Conservation (phyloP, 2,113 vertebrate species). For the Apodemus sylvaticus region DNA sequence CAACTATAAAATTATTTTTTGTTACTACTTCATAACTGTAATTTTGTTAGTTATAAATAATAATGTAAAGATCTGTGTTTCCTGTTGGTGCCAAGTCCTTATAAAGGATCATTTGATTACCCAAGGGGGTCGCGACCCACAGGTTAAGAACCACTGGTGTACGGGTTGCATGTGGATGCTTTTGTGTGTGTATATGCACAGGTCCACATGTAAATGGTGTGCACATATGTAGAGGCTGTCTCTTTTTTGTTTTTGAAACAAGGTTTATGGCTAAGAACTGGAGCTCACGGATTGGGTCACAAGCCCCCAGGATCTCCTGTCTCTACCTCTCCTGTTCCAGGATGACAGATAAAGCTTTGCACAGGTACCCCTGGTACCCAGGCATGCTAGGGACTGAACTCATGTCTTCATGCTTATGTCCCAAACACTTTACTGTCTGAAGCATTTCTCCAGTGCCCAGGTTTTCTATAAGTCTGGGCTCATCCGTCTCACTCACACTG, state of each 20-base stretch:
- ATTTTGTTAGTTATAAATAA: not conserved
- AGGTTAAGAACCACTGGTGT: no score
- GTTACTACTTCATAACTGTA: not conserved
- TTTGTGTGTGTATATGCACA: not conserved
- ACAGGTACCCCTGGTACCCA: no score
- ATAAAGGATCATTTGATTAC: not conserved
- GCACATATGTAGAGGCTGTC: not conserved
- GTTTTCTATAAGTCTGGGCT: not conserved
- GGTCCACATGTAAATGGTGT: not conserved
- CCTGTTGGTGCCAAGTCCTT: not conserved
- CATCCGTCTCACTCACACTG: not conserved
- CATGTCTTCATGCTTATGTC: no score
- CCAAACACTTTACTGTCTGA: no score
- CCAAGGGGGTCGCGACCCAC: not conserved
- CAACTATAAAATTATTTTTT: not conserved
- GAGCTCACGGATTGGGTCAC: not conserved
- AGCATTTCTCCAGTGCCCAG: not conserved
- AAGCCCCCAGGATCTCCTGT: not conserved
- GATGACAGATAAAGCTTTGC: not conserved
- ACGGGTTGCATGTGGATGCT: no score
- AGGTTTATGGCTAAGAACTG: not conserved
- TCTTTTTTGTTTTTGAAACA: not conserved
- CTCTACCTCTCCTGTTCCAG: not conserved
- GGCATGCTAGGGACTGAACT: not conserved
- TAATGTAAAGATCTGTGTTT: not conserved